A percentile compares a stretch with the other conserved stretches of the same genome.
These are phyloP conservation scores for Hybognathus amarus DNA, from an alignment of 2,797 vertebrate species.

Conservation along the genomic window DNA sequence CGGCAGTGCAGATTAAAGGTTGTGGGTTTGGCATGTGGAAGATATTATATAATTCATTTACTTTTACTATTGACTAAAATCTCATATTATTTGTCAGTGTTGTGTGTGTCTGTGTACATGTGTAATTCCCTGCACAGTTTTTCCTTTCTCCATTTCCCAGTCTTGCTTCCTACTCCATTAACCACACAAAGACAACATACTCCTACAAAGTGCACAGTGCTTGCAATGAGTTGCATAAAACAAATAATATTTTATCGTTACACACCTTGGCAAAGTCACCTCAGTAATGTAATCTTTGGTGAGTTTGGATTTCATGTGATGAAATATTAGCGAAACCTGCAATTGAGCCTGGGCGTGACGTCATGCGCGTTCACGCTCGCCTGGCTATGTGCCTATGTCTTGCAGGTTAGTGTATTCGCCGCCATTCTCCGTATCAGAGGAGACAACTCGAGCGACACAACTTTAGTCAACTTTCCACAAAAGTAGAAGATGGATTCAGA, in stretches of 20 bases:
- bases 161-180: constrained; percentile 22
- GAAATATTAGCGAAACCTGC: constrained; percentile 1
- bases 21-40: constrained; percentile 69
- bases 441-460: too few species aligned
- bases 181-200: constrained; percentile 1
- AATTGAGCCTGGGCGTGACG: too few species aligned
- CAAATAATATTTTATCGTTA: background rate
- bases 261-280: constrained; percentile 5
- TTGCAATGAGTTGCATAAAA: constrained; percentile 16
- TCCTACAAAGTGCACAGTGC: constrained; percentile 1
- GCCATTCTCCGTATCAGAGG: too few species aligned
- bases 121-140: constrained; percentile 53
- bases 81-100: constrained; percentile 55
- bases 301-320: constrained; percentile 20
- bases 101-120: constrained; percentile 68
- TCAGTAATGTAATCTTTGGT: background rate
- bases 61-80: constrained; percentile 69
- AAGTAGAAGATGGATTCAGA: too few species aligned
- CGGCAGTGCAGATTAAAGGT: constrained; percentile 74
- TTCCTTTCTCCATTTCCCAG: constrained; percentile 8
- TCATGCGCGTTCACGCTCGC: too few species aligned
- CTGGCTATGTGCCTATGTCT: too few species aligned
- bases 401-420: too few species aligned
- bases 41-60: constrained; percentile 78
- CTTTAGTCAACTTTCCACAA: too few species aligned